Base-by-base conservation (phyloP, 2,797 vertebrate genomes). In the Octomys mimax region DNA sequence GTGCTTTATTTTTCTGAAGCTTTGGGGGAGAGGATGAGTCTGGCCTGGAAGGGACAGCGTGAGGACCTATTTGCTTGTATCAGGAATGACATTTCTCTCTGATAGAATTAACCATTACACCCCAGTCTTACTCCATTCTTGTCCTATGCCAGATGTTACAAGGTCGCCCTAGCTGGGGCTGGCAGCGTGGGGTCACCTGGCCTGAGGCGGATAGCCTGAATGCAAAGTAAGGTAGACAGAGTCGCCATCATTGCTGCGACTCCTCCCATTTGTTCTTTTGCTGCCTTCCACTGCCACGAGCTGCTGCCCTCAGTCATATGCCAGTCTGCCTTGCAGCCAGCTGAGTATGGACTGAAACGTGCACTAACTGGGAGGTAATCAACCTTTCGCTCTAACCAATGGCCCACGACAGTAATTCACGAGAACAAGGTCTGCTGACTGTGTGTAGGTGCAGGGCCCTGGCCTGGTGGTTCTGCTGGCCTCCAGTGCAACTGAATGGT, bases 51-150 rank as follows among this genome's bases (percentile, higher is more conserved):
- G n/a, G 21, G 54, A 77, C 87, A 13, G 61, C 73, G 64, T 19
- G 66, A 70, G 33, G 66, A 36, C n/a, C 66, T 36, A 3, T 21
- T 8, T 13, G 7, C 33, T n/a, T 36, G 66, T 70, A 21, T 59
- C 19, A 64, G 79, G 18, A 61, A 57, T 71, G 14, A 1, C 66
- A 14, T 64, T 68, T 82, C 66, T 91, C 14, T 82, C 39, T 46
- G 39, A 86, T 46, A 71, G 18, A 54, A 87, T 87, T 85, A 70
- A n/a, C 68, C 26, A 49, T 66, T 75, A 80, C 33, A 61, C 33
- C 54, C 59, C 68, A 49, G 66, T 90, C 46, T 31, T 9, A 24
- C 70, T 42, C 16, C 66, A 21, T 36, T n/a, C 33, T n/a, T 36
- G n/a, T 36, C 18, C 1, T 2, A 3, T 36, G 66, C 2, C 6